Evolutionary conservation across 92 coral and sea anemone genomes (phyloP), one percentile per base, ranked within the genome.

Genomic region (Heteractis magnifica): DNA sequence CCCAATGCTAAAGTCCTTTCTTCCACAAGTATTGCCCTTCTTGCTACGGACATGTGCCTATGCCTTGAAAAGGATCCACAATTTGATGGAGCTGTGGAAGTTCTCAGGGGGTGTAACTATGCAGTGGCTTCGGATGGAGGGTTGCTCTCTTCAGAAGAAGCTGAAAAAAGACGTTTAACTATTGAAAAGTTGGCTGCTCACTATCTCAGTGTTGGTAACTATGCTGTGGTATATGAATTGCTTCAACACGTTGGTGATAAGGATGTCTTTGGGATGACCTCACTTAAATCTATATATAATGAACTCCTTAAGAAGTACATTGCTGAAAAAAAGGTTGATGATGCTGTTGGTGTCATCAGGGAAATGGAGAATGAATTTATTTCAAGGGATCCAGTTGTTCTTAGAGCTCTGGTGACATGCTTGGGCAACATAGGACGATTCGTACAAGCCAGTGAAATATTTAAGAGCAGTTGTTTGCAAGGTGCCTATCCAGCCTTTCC

Each of bases 31-130:
- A 89, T 91, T 19, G 90, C 94, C 9, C 83, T 93, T 16, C 79
- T 90, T 60, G 98, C 98, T 51, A 91, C 88, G 49, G 94, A 94
- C 78, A 94, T 87, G 56, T 94, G 98, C 71, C 85, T 91, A 10
- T 79, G 82, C 21, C 76, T 92, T n/a, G 79, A 55, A 68, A 52
- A 78, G 52, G 83, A 84, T 41, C 93, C 94, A n/a, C 90, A 82
- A 52, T 65, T 85, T 71, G 83, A 88, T 68, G 90, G 94, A 85
- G 94, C 98, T 8, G 34, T 94, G 1, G 93, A 89, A 58, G 98
- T 94, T 23, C 86, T 94, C 59, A 86, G 89, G 49, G 91, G 92
- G 20, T 88, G 91, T 23, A 86, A 89, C 75, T 91, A 87, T 74
- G 90, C 94, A 4, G 78, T 79, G 19, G 86, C 89, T 13, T 82